phyloP scores from a whole-genome alignment of 2,797 vertebrate species.

The Myotis daubentonii region DNA sequence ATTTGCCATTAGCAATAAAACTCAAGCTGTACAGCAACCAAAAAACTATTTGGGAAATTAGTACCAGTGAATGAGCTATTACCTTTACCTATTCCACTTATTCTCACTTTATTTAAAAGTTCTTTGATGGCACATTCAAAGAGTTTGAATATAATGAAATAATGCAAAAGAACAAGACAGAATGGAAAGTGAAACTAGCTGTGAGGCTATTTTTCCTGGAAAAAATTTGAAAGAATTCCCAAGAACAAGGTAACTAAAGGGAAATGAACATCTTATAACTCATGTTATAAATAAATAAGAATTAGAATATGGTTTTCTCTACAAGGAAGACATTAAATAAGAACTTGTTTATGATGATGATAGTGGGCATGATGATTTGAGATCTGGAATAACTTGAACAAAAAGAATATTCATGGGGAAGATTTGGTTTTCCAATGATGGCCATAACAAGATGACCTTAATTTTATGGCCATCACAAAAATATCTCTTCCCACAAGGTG shows the following conservation, averaged over 20 bases:
- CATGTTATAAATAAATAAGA: constrained; percentile 48
- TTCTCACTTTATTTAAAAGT: not conserved
- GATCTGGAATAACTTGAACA: not conserved
- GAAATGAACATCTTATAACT: constrained; percentile 13
- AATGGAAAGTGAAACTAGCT: constrained; percentile 52
- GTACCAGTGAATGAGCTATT: not conserved
- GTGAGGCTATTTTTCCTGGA: constrained; percentile 58
- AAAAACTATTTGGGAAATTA: not conserved
- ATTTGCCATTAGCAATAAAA: constrained; percentile 54
- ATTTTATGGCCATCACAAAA: not conserved
- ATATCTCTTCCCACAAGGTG: not conserved
- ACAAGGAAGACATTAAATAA: constrained; percentile 5
- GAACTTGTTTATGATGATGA: not conserved
- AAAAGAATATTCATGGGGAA: not conserved
- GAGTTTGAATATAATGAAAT: constrained; percentile 36
- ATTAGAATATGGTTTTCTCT: constrained; percentile 9
- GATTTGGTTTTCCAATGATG: constrained; percentile 7
- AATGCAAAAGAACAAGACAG: constrained; percentile 6
- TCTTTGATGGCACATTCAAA: constrained; percentile 31
- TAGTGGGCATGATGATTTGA: not conserved
- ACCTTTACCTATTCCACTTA: not conserved
- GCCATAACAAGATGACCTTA: not conserved
- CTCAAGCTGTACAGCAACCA: not conserved
- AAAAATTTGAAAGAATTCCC: not conserved
- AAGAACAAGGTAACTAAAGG: not conserved